Conservation (phyloP, 2,888 invertebrate species). For the Melanophora roralis region DNA sequence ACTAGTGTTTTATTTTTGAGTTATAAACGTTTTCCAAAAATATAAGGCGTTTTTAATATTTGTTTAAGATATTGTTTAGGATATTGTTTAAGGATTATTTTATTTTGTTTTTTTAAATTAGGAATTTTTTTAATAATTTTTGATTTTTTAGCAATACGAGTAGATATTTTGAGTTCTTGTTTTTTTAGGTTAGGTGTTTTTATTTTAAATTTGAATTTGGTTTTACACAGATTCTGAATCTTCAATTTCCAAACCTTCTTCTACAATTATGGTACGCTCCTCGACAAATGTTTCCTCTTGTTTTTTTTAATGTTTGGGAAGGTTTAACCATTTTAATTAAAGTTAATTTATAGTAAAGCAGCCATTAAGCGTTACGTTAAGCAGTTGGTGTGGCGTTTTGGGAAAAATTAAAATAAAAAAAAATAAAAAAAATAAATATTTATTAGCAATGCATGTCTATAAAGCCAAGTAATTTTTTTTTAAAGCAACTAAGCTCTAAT, state of each 20-base stretch:
- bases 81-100: constrained; percentile 40
- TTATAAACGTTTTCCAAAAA: background rate
- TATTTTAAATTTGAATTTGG: constrained; percentile 1
- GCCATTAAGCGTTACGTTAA: constrained; percentile 66
- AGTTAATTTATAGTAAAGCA: constrained; percentile 63
- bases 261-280: constrained; percentile 75
- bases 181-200: constrained; percentile 62
- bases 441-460: constrained; percentile 30
- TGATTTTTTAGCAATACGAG: constrained; percentile 21
- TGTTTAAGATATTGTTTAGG: constrained; percentile 20
- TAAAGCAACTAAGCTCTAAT: constrained; percentile 55
- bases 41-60: background rate
- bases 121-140: constrained; percentile 32
- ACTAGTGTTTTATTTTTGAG: constrained; percentile 39
- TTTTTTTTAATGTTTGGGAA: constrained; percentile 30
- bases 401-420: constrained; percentile 1
- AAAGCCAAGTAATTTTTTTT: constrained; percentile 57
- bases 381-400: constrained; percentile 37
- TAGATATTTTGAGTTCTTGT: constrained; percentile 59
- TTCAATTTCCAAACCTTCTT: constrained; percentile 76
- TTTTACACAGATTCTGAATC: constrained; percentile 73
- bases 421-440: constrained; percentile 20
- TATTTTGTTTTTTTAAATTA: constrained; percentile 27
- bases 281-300: constrained; percentile 76
- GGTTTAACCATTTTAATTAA: background rate